Conservation (phyloP, 53 echinoderm and acorn worm species). For the Astropecten irregularis region DNA sequence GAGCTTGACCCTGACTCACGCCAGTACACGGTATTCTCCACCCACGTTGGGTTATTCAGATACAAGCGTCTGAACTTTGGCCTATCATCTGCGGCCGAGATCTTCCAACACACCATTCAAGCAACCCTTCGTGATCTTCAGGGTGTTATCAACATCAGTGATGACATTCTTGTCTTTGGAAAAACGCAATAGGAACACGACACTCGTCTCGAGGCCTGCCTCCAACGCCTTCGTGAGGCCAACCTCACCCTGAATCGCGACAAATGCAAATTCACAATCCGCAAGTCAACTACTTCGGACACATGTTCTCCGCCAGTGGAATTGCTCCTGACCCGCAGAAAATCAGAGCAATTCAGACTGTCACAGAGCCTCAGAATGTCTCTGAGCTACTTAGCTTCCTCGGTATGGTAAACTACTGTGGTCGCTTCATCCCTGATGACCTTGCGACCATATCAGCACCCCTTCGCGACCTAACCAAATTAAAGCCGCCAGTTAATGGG, state of each 20-base stretch:
- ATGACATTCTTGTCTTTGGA: constrained; percentile 35
- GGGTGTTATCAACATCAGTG: constrained; percentile 50
- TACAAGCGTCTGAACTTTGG: constrained; percentile 54
- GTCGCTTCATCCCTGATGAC: too few species aligned
- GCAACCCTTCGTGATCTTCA: constrained; percentile 22
- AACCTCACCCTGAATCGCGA: constrained; percentile 37
- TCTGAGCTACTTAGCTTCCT: too few species aligned
- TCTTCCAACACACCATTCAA: constrained; percentile 49
- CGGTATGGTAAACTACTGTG: too few species aligned
- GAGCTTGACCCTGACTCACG: constrained; percentile 45
- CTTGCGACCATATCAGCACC: too few species aligned
- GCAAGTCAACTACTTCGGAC: constrained; percentile 40
- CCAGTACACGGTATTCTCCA: constrained; percentile 57
- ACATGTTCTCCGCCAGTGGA: constrained; percentile 54
- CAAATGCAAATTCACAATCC: constrained; percentile 17
- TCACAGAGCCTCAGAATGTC: too few species aligned
- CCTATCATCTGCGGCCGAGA: constrained; percentile 45
- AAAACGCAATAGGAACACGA: constrained; percentile 42
- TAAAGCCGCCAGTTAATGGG: constrained; percentile 25
- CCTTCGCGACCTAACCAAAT: too few species aligned
- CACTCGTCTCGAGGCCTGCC: constrained; percentile 19
- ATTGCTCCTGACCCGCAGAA: constrained; percentile 56
- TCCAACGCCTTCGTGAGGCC: constrained; percentile 15
- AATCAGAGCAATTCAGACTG: constrained; percentile 41
- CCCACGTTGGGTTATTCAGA: too few species aligned